Evolutionary conservation across 2,113 vertebrate species (phyloP).

Genomic region (Nerophis lumbriciformis): DNA sequence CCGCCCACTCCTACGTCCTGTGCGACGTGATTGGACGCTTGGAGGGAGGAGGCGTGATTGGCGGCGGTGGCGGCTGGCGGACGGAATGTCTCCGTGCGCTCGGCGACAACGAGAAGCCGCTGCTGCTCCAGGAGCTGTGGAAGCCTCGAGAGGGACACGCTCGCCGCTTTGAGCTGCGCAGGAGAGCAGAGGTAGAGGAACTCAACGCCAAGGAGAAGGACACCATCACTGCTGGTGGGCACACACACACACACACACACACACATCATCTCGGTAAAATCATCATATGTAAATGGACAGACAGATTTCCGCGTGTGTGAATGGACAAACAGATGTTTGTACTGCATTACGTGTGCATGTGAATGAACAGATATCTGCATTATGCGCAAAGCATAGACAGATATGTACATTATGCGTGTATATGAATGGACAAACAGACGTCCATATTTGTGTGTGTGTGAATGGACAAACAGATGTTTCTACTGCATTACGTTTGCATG

Average conservation of each 20-base stretch:
- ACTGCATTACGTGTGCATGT: too few species aligned
- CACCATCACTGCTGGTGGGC: constrained; percentile 88
- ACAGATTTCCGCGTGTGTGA: too few species aligned
- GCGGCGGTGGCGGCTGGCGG: constrained; percentile 69
- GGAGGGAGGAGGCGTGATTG: constrained; percentile 55
- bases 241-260: constrained; percentile 14
- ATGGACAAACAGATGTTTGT: too few species aligned
- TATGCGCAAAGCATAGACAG: too few species aligned
- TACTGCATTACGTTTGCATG: too few species aligned
- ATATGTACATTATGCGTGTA: too few species aligned
- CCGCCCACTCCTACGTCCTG: constrained; percentile 76
- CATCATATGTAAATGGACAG: background rate
- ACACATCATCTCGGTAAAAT: constrained; percentile 19
- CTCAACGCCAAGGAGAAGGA: constrained; percentile 86
- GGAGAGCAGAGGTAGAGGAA: constrained; percentile 83
- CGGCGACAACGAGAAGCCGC: constrained; percentile 86
- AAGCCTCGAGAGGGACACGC: constrained; percentile 90
- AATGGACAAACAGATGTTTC: too few species aligned
- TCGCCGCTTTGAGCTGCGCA: constrained; percentile 85
- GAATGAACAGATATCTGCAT: too few species aligned
- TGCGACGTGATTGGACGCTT: constrained; percentile 88
- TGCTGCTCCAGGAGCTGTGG: constrained; percentile 91
- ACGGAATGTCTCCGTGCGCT: constrained; percentile 82
- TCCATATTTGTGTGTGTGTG: too few species aligned
- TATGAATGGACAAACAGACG: too few species aligned